phyloP scores from a whole-genome alignment of 2,888 invertebrate species.

The Nomada ruficornis region DNA sequence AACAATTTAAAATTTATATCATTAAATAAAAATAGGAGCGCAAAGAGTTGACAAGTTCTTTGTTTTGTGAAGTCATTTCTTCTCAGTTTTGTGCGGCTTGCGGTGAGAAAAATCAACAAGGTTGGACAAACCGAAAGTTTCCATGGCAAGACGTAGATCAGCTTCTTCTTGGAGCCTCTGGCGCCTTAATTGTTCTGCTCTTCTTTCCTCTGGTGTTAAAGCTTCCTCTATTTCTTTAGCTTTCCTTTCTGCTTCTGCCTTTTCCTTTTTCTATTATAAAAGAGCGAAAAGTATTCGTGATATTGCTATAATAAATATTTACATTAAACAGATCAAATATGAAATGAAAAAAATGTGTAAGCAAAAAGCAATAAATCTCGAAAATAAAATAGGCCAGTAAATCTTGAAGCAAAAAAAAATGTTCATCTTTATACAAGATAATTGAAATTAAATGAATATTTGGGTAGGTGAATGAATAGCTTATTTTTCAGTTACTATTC shows the following conservation, averaged over 20 bases:
- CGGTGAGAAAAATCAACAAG: constrained; percentile 84
- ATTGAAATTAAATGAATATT: too few relatives aligned
- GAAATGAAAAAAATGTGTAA: not conserved
- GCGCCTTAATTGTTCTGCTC: constrained; percentile 90
- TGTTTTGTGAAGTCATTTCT: constrained; percentile 75
- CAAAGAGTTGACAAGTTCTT: constrained; percentile 38
- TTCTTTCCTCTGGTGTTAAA: constrained; percentile 91
- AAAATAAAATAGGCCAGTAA: not conserved
- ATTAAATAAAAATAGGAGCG: constrained; percentile 44
- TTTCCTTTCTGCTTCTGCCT: constrained; percentile 87
- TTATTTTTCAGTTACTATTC: not conserved
- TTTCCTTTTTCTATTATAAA: constrained; percentile 85
- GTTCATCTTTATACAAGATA: too few relatives aligned
- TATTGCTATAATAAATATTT: not conserved
- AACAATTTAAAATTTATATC: constrained; percentile 37
- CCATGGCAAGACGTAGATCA: constrained; percentile 93
- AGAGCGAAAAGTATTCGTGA: not conserved
- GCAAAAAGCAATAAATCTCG: not conserved
- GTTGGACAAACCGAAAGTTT: constrained; percentile 91
- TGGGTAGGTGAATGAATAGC: too few relatives aligned
- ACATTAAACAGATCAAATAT: not conserved
- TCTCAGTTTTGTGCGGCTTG: constrained; percentile 80
- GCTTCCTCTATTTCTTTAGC: constrained; percentile 88
- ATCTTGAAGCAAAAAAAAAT: too few relatives aligned
- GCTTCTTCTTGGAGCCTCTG: constrained; percentile 95